Evolutionary conservation across 2,888 invertebrate genomes (phyloP).

Genomic region (Timema cristinae): DNA sequence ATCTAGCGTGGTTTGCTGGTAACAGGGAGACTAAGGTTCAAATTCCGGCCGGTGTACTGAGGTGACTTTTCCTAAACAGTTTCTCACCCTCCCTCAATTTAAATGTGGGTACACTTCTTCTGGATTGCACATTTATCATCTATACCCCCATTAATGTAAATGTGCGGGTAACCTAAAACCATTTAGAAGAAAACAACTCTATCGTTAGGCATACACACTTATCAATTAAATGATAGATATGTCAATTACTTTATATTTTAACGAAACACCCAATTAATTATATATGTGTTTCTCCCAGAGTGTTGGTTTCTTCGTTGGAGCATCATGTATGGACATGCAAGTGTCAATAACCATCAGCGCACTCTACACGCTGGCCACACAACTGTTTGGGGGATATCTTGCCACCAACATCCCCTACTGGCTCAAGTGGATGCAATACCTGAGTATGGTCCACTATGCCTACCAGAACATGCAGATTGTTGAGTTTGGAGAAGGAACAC

Average conservation of each 20-base stretch:
- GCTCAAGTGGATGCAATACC: conserved; percentile 69
- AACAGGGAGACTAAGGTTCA: too few relatives aligned
- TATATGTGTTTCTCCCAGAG: conserved; percentile 47
- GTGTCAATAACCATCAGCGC: conserved; percentile 74
- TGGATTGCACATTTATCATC: background rate
- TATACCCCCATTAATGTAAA: background rate
- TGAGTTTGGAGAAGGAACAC: conserved; percentile 66
- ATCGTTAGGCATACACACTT: too few relatives aligned
- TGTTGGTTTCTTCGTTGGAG: conserved; percentile 75
- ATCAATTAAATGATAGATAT: too few relatives aligned
- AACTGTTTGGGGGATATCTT: conserved; percentile 71
- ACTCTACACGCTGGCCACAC: conserved; percentile 69
- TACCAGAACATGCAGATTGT: conserved; percentile 78
- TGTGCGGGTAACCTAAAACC: too few relatives aligned
- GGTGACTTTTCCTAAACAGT: too few relatives aligned
- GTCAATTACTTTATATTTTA: too few relatives aligned
- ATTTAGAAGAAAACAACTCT: too few relatives aligned
- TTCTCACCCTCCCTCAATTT: too few relatives aligned
- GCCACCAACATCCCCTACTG: conserved; percentile 69
- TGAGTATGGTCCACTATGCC: conserved; percentile 74
- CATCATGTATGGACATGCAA: conserved; percentile 71
- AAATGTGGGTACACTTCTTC: too few relatives aligned
- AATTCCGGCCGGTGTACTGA: too few relatives aligned
- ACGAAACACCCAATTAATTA: background rate
- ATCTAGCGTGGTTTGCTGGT: too few relatives aligned